Evolutionary conservation across 2,888 invertebrate genomes (phyloP), one percentile per base, ranked within the genome.

Genomic region (Apotomis betuletana): DNA sequence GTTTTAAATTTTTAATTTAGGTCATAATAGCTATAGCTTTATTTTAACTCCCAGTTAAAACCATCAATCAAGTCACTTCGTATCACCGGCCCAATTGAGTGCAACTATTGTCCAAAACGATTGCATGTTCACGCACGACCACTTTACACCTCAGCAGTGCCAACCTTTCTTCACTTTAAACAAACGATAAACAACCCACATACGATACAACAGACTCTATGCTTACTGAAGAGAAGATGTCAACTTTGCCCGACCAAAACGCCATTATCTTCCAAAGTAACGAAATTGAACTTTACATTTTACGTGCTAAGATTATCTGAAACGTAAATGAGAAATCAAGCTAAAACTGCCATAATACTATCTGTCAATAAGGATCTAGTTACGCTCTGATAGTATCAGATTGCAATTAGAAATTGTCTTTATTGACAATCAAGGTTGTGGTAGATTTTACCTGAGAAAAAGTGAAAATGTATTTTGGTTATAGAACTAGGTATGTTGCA

Each of bases 21-120:
- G 1, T 27, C 2, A 27, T 27, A 27, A 27, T 27, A 27, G 27
- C 27, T 27, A 27, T 27, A 27, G 27, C 27, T 27, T 27, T 2
- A 27, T 27, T 4, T 60, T 49, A 61, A 61, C 36, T 61, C 4
- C 12, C 10, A 1, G 6, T 54, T 64, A 63, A 13, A 63, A 13
- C 8, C 54, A n/a, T 54, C 41, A 63, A 44, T 44, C 36, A 46
- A 58, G 51, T 36, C 58, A 12, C 70, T 10, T 10, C 4, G 49
- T 61, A 15, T 46, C 55, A 67, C 70, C 49, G 49, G 70, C 54
- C 49, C 60, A 10, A 70, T 67, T 49, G 55, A 59, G 70, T 70
- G 73, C 73, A 74, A 63, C 70, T 70, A 67, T 70, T 70, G 73
- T 74, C 41, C 67, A 54, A n/a, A 59, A 61, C 67, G 44, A 74